A percentile compares a stretch with the other conserved stretches of the same genome.
phyloP scores from a whole-genome alignment of 2,113 vertebrate genomes.

The Vidua macroura region DNA sequence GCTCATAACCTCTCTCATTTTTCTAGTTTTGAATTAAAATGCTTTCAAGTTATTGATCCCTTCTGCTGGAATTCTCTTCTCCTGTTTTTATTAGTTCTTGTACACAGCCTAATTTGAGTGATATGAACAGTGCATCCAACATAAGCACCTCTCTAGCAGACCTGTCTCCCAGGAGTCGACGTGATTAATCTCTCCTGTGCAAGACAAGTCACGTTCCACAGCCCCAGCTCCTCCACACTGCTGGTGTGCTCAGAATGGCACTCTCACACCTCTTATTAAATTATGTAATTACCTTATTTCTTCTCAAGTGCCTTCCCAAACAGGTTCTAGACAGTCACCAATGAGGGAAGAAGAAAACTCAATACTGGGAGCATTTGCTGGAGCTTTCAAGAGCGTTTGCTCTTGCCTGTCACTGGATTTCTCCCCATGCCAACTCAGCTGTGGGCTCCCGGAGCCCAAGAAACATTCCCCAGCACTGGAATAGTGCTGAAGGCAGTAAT shows the following conservation, averaged over 20 bases:
- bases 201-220: slow-evolving; percentile 14
- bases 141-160: background rate
- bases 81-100: slow-evolving; percentile 3
- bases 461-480: background rate
- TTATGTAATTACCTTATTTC: slow-evolving; percentile 54
- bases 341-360: background rate
- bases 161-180: background rate
- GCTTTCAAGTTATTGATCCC: slow-evolving; percentile 11
- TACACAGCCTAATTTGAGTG: background rate
- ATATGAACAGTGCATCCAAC: background rate
- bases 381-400: background rate
- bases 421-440: background rate
- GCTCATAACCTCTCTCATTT: slow-evolving; percentile 28
- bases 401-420: background rate
- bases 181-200: slow-evolving; percentile 29
- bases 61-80: slow-evolving; percentile 6
- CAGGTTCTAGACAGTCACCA: background rate
- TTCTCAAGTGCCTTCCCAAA: slow-evolving; percentile 10
- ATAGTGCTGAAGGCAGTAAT: background rate
- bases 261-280: slow-evolving; percentile 45
- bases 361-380: background rate
- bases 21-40: slow-evolving; percentile 45
- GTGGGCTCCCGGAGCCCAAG: background rate
- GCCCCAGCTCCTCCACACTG: background rate
- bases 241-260: background rate